Base-by-base conservation (phyloP, 2,888 invertebrate genomes). In the Trissolcus brochymenae region DNA sequence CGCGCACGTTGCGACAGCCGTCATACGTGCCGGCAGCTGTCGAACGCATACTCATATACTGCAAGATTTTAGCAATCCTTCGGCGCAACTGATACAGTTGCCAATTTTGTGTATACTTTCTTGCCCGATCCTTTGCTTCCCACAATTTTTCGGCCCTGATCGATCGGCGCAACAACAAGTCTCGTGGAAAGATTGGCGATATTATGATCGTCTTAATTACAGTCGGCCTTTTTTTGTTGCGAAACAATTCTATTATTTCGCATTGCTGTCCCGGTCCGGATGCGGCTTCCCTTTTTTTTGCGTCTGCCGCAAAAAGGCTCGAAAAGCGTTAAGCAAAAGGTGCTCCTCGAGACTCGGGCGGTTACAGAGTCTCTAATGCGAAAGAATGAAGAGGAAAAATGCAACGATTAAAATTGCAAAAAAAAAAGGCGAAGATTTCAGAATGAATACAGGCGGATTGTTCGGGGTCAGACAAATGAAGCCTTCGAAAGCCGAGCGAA, bases 11-110 rank as follows among this genome's bases (percentile, higher is more conserved):
- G 74, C 78, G 78, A 75, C 78, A 78, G 78, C 78, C 78, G 78
- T 78, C 78, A 75, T 75, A 78, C 78, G 78, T 59, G 72, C 72
- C 72, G 76, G 67, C 76, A 76, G 71, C 76, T 76, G 76, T 72
- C 72, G 76, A 72, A 77, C 72, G 67, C 53, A 60, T 68, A 55
- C 67, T 55, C 65, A 77, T 68, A 68, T 67, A 53, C 64, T 77
- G 59, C 64, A 16, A 49, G 57, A 68, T 68, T 77, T 77, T 62
- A 67, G 35, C 72, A 67, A 59, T 67, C 76, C 71, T 55, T 62
- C 72, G 57, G 19, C 43, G 21, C 64, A 59, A n/a, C 60, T 61
- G 59, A 65, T 68, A 57, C 51, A 51, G 35, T 35, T 68, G 50
- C 46, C 46, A 35, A 35, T 35, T 46, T 16, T 46, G 46, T 16